Evolutionary conservation across 2,888 invertebrate species (phyloP).

Genomic region (Dendrolimus houi): DNA sequence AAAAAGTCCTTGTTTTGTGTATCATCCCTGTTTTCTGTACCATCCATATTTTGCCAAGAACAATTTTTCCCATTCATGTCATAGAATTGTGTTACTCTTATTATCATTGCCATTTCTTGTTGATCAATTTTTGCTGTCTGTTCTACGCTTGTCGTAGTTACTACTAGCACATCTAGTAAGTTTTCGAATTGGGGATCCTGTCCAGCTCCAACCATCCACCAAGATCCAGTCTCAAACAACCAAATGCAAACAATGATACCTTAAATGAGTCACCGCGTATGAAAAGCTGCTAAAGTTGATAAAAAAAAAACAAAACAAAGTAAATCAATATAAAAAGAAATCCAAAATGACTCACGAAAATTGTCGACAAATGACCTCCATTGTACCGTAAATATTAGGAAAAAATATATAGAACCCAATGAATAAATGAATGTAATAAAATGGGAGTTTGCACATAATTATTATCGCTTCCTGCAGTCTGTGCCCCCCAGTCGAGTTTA

Average conservation of each 20-base stretch:
- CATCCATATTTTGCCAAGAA: no score
- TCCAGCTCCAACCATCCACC: no score
- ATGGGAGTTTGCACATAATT: slow-evolving; percentile 60
- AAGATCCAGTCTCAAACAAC: not conserved
- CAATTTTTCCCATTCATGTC: no score
- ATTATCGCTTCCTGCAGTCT: slow-evolving; percentile 51
- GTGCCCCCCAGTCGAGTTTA: slow-evolving; percentile 66
- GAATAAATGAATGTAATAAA: slow-evolving; percentile 38
- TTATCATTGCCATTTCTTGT: no score
- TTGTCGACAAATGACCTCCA: slow-evolving; percentile 14
- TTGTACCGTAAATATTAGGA: slow-evolving; percentile 10
- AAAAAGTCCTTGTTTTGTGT: no score
- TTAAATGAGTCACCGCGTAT: slow-evolving; percentile 40
- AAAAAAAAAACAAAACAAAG: slow-evolving; percentile 17
- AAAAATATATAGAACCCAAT: slow-evolving; percentile 21
- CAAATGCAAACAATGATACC: slow-evolving; percentile 49
- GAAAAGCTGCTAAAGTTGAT: slow-evolving; percentile 33
- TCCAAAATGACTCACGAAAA: slow-evolving; percentile 18
- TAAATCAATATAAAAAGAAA: slow-evolving; percentile 10
- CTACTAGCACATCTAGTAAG: no score
- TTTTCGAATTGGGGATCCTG: no score
- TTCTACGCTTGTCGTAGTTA: no score
- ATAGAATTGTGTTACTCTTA: no score
- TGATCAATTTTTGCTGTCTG: no score
- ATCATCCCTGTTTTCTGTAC: no score